phyloP scores from a whole-genome alignment of 1,140 invertebrate genomes.

The Saccostrea echinata region DNA sequence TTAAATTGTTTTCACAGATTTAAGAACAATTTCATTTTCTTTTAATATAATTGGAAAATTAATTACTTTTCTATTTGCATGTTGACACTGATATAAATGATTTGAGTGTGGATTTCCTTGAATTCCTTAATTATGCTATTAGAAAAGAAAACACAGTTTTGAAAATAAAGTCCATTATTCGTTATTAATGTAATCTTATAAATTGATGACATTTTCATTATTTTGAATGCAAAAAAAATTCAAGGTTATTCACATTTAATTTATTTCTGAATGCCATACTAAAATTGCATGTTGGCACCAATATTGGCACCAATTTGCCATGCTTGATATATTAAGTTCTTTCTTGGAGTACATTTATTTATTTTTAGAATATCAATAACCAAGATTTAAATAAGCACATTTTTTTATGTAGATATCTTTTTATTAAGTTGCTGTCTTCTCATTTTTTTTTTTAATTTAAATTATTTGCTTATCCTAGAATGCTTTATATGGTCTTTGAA shows the following conservation, averaged over 20 bases:
- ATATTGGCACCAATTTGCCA: conserved; percentile 31
- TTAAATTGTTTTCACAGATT: conserved; percentile 29
- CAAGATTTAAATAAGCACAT: not conserved
- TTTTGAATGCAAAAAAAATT: not conserved
- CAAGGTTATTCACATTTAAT: not conserved
- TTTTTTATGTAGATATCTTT: not conserved
- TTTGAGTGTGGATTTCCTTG: not conserved
- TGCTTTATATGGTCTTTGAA: not conserved
- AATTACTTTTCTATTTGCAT: not conserved
- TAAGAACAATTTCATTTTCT: not conserved
- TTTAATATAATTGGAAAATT: not conserved
- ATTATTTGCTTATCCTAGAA: conserved; percentile 3
- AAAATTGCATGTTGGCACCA: conserved; percentile 32
- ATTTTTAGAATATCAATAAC: conserved; percentile 1
- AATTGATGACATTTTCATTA: too few species aligned
- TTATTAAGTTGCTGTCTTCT: too few species aligned
- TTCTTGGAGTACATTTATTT: not conserved
- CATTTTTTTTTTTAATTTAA: not conserved
- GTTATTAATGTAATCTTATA: too few species aligned
- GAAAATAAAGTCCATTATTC: too few species aligned
- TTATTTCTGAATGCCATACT: conserved; percentile 16
- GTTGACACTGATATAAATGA: conserved; percentile 6
- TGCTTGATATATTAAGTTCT: conserved; percentile 17
- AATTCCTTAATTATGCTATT: not conserved
- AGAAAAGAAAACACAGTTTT: not conserved